phyloP scores from a whole-genome alignment of 2,888 invertebrate genomes.

The Opisthograptis luteolata region DNA sequence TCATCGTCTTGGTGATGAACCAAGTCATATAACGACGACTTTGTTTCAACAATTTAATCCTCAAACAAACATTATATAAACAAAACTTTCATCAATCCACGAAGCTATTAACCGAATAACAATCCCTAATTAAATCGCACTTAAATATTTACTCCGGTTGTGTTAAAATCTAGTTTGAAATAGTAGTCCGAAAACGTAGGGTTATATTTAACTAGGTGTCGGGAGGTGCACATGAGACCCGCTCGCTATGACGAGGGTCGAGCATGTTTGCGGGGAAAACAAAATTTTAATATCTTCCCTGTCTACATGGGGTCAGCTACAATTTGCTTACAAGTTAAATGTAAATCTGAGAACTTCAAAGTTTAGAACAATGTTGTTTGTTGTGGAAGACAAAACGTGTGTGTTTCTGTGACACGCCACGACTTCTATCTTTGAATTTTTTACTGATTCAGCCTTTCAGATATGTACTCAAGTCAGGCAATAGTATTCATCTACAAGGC shows the following conservation, averaged over 20 bases:
- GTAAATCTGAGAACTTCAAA: conserved; percentile 30
- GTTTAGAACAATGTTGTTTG: conserved; percentile 23
- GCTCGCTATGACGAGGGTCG: conserved; percentile 63
- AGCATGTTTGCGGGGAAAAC: conserved; percentile 58
- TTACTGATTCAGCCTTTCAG: no score
- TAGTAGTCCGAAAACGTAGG: conserved; percentile 39
- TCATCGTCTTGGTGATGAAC: no score
- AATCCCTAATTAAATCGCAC: conserved; percentile 23
- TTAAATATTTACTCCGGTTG: conserved; percentile 32
- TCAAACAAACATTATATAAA: not conserved
- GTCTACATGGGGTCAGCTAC: conserved; percentile 53
- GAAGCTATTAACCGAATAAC: conserved; percentile 15
- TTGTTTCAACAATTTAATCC: no score
- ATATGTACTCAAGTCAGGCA: no score
- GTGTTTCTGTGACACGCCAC: not conserved
- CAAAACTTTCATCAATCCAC: not conserved
- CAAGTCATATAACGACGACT: no score
- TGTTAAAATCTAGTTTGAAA: conserved; percentile 40
- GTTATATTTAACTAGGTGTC: conserved; percentile 56
- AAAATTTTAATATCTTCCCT: conserved; percentile 65
- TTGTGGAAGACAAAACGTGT: conserved; percentile 19
- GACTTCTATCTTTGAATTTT: no score
- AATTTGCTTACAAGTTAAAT: conserved; percentile 47
- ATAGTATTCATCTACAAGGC: no score
- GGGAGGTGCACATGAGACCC: conserved; percentile 62